These are phyloP conservation scores for Tipula unca DNA, from an alignment of 2,888 invertebrate species.

Conservation along the genomic window DNA sequence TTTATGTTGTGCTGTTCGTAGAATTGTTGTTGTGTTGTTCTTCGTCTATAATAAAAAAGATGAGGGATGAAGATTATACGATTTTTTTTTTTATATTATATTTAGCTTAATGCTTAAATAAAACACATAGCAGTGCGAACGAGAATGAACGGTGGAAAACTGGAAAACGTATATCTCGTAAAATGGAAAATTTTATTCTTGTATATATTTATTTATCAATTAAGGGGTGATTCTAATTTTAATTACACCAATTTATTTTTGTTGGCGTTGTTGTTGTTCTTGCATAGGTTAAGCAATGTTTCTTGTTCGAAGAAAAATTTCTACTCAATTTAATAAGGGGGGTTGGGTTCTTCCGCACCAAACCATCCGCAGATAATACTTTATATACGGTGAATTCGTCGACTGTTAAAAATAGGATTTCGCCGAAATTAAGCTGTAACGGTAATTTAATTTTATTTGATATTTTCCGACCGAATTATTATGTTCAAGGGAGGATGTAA, in stretches of 20 bases:
- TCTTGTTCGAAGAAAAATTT: background rate
- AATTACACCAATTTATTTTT: background rate
- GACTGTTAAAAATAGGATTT: background rate
- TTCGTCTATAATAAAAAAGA: background rate
- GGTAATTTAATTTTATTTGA: background rate
- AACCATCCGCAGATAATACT: background rate
- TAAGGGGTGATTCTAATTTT: conserved; percentile 8
- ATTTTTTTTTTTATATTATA: background rate
- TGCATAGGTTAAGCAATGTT: background rate
- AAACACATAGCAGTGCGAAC: background rate
- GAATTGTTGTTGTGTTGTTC: background rate
- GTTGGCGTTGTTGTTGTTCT: background rate
- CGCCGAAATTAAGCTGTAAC: background rate
- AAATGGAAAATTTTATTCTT: background rate
- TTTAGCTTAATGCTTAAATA: background rate
- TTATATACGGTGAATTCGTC: background rate
- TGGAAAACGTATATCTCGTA: background rate
- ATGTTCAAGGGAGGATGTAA: background rate
- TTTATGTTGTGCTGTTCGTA: background rate
- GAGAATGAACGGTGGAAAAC: background rate
- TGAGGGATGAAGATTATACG: background rate
- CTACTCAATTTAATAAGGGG: background rate
- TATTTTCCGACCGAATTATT: background rate
- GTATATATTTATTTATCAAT: background rate
- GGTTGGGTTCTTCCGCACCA: background rate